Evolutionary conservation across 2,888 invertebrate genomes (phyloP), one percentile per base, ranked within the genome.

Genomic region (Spilarctia lutea): DNA sequence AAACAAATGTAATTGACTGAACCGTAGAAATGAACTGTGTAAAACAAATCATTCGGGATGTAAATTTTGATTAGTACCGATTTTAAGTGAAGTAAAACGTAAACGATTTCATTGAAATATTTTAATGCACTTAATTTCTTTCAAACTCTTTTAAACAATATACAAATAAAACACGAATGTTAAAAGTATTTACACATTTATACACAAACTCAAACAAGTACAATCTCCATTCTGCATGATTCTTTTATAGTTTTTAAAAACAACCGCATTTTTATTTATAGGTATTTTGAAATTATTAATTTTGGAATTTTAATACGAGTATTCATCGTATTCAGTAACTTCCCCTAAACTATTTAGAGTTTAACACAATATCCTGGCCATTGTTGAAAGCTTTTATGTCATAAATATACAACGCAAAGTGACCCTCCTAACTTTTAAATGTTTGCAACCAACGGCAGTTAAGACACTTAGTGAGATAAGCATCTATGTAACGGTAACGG

Each of bases 1-100:
- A 83, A 76, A 75, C 69, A 82, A 82, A 80, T 68, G 75, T 75
- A 79, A 79, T 76, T 68, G 78, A 82, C 73, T 65, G 65, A 48
- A 71, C 72, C 35, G 69, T 75, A 75, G 77, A 39, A 69, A 65
- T 33, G 24, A 68, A 39, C 13, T 27, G 11, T 45, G 45, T 69
- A 45, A 63, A 68, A 75, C 42, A 73, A 68, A 73, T 71, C 42
- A 42, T 11, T 27, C 68, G 66, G 65, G 42, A 42, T 56, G 60
- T 67, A 27, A 18, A 63, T 30, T 18, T 30, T 30, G 63, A 30
- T 30, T 4, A 60, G 60, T 27, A 8, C 27, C 30, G 27, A 16
- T n/a, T n/a, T n/a, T n/a, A n/a, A 1, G 27, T 16, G 30, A 30
- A 2, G 18, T 30, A 18, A 63, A 63, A 30, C 7, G 0, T 27